Conservation (phyloP, 2,797 vertebrate genomes). For the Psittacula derbiana region DNA sequence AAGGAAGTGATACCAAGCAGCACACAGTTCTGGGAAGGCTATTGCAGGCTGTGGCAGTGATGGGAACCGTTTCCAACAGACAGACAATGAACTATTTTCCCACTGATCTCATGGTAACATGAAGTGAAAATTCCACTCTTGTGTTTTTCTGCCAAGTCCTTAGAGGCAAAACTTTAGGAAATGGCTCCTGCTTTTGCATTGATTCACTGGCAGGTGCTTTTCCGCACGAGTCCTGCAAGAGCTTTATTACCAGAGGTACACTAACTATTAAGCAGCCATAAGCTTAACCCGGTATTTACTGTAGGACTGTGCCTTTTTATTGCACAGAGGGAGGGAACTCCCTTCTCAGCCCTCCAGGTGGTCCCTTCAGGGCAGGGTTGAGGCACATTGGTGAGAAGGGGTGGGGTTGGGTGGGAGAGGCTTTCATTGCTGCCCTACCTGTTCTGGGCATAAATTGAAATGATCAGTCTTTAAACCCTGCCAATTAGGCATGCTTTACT, state of each 20-base stretch:
- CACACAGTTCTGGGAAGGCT: not conserved
- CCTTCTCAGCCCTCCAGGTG: conserved; percentile 68
- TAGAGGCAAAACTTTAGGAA: not conserved
- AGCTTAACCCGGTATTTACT: conserved; percentile 1
- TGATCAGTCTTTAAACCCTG: conserved; percentile 57
- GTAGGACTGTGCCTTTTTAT: not conserved
- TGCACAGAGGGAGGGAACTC: conserved; percentile 13
- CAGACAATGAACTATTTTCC: not conserved
- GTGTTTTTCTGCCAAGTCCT: not conserved
- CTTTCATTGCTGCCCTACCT: conserved; percentile 59
- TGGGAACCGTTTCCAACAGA: not conserved
- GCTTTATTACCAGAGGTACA: conserved; percentile 22
- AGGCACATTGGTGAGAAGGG: conserved; percentile 34
- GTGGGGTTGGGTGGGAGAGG: conserved; percentile 53
- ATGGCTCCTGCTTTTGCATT: not conserved
- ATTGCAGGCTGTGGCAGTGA: not conserved
- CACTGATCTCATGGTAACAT: not conserved
- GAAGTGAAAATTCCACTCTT: not conserved
- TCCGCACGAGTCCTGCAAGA: not conserved
- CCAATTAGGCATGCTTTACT: conserved; percentile 58
- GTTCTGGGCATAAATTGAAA: conserved; percentile 70
- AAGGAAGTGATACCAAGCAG: not conserved
- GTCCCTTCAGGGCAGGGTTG: conserved; percentile 68
- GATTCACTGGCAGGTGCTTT: not conserved
- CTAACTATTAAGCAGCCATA: not conserved